Evolutionary conservation across 1,140 invertebrate genomes (phyloP).

Genomic region (Brachionus paranguensis): DNA sequence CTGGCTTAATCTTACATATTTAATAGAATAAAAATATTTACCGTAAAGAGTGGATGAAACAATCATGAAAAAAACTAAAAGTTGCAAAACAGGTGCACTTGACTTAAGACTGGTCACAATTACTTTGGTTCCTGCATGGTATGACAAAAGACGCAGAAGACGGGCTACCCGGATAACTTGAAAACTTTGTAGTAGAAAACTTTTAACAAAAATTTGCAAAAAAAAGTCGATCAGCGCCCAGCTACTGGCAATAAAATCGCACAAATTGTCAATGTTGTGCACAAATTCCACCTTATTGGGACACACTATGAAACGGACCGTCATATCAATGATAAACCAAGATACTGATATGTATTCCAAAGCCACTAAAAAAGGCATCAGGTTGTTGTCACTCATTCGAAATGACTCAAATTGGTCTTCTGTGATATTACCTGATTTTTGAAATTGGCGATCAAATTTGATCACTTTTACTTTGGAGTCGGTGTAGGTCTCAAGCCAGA

Average conservation of each 20-base stretch:
- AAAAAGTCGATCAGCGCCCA: slow-evolving; percentile 51
- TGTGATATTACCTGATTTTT: neutral
- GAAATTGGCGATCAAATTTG: neutral
- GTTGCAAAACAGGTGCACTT: slow-evolving; percentile 52
- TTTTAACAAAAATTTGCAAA: slow-evolving; percentile 42
- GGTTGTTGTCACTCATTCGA: neutral
- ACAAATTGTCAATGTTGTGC: slow-evolving; percentile 55
- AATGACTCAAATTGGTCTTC: neutral
- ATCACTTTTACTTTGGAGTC: neutral
- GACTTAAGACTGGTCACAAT: slow-evolving; percentile 50
- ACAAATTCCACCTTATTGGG: slow-evolving; percentile 55
- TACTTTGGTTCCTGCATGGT: slow-evolving; percentile 52
- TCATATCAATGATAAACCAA: slow-evolving; percentile 31
- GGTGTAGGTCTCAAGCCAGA: slow-evolving; percentile 1
- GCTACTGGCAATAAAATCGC: slow-evolving; percentile 56
- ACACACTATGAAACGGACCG: slow-evolving; percentile 51
- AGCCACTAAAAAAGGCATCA: neutral
- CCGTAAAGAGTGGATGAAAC: slow-evolving; percentile 94
- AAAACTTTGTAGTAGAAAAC: slow-evolving; percentile 45
- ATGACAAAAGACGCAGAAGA: slow-evolving; percentile 50
- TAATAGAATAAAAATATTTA: neutral
- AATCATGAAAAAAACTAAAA: slow-evolving; percentile 90
- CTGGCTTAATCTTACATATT: too few relatives aligned
- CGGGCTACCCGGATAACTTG: slow-evolving; percentile 50
- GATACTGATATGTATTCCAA: slow-evolving; percentile 18